Evolutionary conservation across 2,113 vertebrate genomes (phyloP), one percentile per base, ranked within the genome.

Genomic region (Thalassoma bifasciatum): DNA sequence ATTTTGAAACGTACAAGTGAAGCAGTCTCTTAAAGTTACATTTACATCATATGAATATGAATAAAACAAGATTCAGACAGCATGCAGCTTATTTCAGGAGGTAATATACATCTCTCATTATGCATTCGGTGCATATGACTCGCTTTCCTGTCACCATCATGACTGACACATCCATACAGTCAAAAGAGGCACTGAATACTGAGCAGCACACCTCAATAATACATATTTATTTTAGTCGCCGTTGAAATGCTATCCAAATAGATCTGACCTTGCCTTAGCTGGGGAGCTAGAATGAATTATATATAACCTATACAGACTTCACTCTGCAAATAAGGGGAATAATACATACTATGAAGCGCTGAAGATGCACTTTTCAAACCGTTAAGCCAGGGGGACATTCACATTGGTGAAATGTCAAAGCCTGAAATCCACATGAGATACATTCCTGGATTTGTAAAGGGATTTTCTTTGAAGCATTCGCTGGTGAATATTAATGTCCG

Each of bases 391-490:
- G 50, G 87, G 86, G 84, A 88, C 84, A 71, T 83, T 84, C 69
- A 76, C 74, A 86, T 70, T 86, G 91, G 86, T 87, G 83, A 92
- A 92, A 91, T 91, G 93, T 92, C 91, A 92, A 78, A 90, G 85
- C 87, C 58, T 77, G 68, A 75, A 84, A 85, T 88, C 82, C 88
- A 84, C 84, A 72, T 61, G 77, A 85, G 82, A 90, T 77, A 86
- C 83, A 82, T 85, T 89, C 70, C 70, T 84, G 86, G 91, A 92
- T 91, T 93, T 91, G 92, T 89, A 87, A 93, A 92, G 61, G 84
- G 81, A 88, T 89, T 92, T 82, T 87, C 88, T 86, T 83, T 85
- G 86, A 86, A 69, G 87, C 85, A 71, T 84, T 88, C 81, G 79
- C 86, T 67, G 65, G 84, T 89, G 90, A 92, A 93, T 92, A 88